Evolutionary conservation across 2,888 invertebrate genomes (phyloP).

Genomic region (Congeria kusceri): DNA sequence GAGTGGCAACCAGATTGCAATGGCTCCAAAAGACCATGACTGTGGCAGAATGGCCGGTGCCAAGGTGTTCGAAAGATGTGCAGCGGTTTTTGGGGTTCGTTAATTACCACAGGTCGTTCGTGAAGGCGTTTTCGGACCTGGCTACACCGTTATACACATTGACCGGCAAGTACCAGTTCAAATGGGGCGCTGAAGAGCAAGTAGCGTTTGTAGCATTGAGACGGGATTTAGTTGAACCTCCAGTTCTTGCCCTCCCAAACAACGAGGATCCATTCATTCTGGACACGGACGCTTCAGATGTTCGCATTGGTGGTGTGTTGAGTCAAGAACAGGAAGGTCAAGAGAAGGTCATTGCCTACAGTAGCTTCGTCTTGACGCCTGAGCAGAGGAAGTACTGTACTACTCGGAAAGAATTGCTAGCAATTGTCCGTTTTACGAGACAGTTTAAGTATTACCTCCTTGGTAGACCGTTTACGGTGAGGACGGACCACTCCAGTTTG

Average conservation of each 20-base stretch:
- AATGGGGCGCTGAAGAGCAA: not conserved
- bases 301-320: constrained; percentile 12
- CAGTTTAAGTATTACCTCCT: constrained; percentile 10
- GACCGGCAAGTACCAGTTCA: not conserved
- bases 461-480: not conserved
- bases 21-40: too few species aligned
- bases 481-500: not conserved
- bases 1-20: too few species aligned
- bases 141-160: not conserved
- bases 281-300: not conserved
- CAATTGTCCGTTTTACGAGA: not conserved
- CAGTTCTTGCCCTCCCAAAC: not conserved
- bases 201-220: constrained; percentile 2
- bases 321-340: constrained; percentile 3
- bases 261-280: not conserved
- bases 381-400: constrained; percentile 3
- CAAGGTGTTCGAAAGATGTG: too few species aligned
- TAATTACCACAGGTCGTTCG: constrained; percentile 5
- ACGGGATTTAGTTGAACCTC: not conserved
- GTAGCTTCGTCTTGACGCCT: not conserved
- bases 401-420: constrained; percentile 9
- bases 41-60: too few species aligned
- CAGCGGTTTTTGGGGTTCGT: too few species aligned
- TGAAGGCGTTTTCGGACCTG: not conserved
- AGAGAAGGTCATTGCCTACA: constrained; percentile 8